phyloP scores from a whole-genome alignment of 1,140 invertebrate genomes.

The Bombus vancouverensis region DNA sequence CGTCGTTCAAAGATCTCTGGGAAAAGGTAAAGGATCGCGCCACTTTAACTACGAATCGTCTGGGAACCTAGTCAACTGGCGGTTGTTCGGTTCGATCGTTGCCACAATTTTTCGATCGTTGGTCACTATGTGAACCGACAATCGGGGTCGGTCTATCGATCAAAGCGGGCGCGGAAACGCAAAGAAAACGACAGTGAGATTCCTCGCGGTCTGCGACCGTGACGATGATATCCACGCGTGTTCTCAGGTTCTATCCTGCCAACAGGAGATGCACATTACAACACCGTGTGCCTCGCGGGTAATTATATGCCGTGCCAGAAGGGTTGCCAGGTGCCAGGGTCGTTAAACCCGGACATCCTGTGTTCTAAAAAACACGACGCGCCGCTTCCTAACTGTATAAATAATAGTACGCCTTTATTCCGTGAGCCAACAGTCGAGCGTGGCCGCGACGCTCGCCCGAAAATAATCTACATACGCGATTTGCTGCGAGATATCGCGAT shows the following conservation, averaged over 20 bases:
- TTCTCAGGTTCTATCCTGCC: conserved; percentile 55
- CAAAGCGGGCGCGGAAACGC: conserved; percentile 36
- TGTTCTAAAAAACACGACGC: conserved; percentile 60
- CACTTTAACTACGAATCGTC: background rate
- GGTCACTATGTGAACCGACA: conserved; percentile 28
- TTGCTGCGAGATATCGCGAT: no score
- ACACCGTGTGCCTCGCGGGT: conserved; percentile 53
- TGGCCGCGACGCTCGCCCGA: background rate
- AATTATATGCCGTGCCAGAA: conserved; percentile 66
- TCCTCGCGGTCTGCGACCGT: conserved; percentile 58
- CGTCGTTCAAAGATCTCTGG: background rate
- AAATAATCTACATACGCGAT: background rate
- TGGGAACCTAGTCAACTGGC: background rate
- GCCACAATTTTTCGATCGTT: conserved; percentile 31
- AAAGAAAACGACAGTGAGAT: conserved; percentile 66
- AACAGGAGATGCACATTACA: conserved; percentile 58
- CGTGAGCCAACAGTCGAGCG: background rate
- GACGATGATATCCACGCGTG: conserved; percentile 58
- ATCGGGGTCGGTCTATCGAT: conserved; percentile 50
- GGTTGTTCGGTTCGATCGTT: background rate
- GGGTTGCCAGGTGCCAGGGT: conserved; percentile 69
- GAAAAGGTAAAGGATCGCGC: background rate
- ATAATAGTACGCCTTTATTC: conserved; percentile 50
- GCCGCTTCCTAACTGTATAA: conserved; percentile 61
- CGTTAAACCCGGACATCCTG: conserved; percentile 70